These are phyloP conservation scores for Serrognathus titanus DNA, from an alignment of 2,888 invertebrate genomes.

Conservation along the genomic window DNA sequence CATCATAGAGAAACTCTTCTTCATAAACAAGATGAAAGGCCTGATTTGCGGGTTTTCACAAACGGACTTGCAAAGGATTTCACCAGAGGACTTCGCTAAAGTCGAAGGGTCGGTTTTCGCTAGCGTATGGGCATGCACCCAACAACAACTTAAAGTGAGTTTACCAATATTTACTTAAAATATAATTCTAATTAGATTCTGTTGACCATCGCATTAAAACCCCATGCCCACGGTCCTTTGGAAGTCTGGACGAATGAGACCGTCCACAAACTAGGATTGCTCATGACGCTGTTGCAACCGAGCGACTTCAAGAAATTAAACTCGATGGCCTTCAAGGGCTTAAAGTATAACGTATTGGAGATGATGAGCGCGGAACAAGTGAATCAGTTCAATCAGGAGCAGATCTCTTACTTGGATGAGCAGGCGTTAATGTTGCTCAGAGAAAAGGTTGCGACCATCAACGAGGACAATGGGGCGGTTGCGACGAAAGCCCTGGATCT, in stretches of 20 bases:
- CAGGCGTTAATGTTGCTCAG: background rate
- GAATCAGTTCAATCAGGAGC: constrained; percentile 3
- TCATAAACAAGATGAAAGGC: constrained; percentile 25
- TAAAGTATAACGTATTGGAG: constrained; percentile 12
- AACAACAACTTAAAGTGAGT: constrained; percentile 22
- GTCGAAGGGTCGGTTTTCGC: constrained; percentile 21
- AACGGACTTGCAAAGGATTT: constrained; percentile 18
- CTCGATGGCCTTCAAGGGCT: constrained; percentile 11
- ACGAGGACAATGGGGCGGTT: background rate
- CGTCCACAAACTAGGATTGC: constrained; percentile 19
- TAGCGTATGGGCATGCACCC: constrained; percentile 26
- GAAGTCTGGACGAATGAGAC: constrained; percentile 23
- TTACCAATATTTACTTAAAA: background rate
- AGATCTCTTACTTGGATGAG: background rate
- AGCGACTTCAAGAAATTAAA: constrained; percentile 20
- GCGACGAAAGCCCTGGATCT: too few relatives aligned
- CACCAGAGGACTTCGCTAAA: constrained; percentile 6
- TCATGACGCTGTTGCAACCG: constrained; percentile 17
- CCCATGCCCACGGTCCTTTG: constrained; percentile 20
- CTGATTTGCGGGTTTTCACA: constrained; percentile 26
- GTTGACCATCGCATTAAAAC: constrained; percentile 13
- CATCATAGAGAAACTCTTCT: constrained; percentile 8
- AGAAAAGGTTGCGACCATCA: background rate
- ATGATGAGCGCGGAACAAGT: constrained; percentile 12
- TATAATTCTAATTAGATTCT: constrained; percentile 16